These are phyloP conservation scores for Danio aesculapii DNA, from an alignment of 2,797 vertebrate genomes.

Conservation along the genomic window DNA sequence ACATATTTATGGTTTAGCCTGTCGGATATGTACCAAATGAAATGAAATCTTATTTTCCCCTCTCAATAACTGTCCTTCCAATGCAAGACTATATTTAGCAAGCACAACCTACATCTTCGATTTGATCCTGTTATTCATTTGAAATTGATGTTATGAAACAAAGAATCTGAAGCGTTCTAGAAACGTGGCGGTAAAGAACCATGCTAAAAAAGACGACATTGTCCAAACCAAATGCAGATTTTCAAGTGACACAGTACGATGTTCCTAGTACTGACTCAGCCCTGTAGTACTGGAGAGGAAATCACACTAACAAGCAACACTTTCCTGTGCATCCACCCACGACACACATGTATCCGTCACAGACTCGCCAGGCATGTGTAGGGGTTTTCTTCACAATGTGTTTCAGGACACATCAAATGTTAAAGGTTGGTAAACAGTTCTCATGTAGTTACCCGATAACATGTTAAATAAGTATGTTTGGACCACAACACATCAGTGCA, in stretches of 20 bases:
- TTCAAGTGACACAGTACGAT: neutral
- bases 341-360: neutral
- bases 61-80: slow-evolving; percentile 54
- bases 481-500: neutral
- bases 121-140: slow-evolving; percentile 63
- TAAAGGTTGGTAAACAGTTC: too few relatives aligned
- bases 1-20: slow-evolving; percentile 13
- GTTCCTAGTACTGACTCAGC: slow-evolving; percentile 14
- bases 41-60: slow-evolving; percentile 55
- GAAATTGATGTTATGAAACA: slow-evolving; percentile 52
- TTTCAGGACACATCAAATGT: neutral
- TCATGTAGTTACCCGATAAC: neutral
- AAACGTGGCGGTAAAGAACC: slow-evolving; percentile 26
- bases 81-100: slow-evolving; percentile 58
- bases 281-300: slow-evolving; percentile 31
- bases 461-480: neutral
- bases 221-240: slow-evolving; percentile 7
- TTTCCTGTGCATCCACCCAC: slow-evolving; percentile 21
- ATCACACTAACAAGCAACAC: slow-evolving; percentile 35
- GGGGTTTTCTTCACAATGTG: neutral
- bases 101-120: slow-evolving; percentile 64
- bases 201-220: slow-evolving; percentile 32
- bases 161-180: slow-evolving; percentile 37
- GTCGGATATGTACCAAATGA: slow-evolving; percentile 50
- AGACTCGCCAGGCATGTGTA: neutral